phyloP scores from a whole-genome alignment of 2,797 vertebrate species.

The Siniperca undulata region DNA sequence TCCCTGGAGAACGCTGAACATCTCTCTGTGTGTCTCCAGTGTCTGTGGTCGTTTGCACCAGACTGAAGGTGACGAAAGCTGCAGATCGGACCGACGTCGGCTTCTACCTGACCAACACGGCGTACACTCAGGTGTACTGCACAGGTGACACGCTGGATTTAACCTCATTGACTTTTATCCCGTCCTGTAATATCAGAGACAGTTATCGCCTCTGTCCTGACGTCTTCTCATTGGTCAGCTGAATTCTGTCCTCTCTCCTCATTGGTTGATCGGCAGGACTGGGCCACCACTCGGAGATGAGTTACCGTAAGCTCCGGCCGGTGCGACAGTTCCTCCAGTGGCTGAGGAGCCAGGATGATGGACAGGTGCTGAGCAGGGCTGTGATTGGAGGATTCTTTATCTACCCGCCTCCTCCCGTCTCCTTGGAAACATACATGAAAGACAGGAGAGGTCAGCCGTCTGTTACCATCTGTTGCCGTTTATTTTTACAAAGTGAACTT shows the following conservation, averaged over 20 bases:
- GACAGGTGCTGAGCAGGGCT: conserved; percentile 73
- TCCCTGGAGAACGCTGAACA: too few relatives aligned
- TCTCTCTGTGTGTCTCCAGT: conserved; percentile 59
- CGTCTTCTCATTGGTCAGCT: not conserved
- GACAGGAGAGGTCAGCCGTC: conserved; percentile 65
- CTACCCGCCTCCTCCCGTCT: conserved; percentile 79
- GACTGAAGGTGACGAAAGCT: conserved; percentile 71
- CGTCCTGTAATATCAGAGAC: too few relatives aligned
- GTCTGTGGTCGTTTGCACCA: conserved; percentile 79
- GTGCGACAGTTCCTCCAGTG: conserved; percentile 80
- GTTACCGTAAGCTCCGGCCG: conserved; percentile 76
- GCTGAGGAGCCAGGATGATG: conserved; percentile 77
- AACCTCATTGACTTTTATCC: too few relatives aligned
- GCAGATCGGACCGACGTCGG: not conserved
- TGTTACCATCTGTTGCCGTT: rapidly evolving
- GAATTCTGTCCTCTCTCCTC: not conserved
- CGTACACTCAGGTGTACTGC: conserved; percentile 81
- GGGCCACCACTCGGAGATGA: conserved; percentile 80
- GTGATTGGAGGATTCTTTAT: conserved; percentile 84
- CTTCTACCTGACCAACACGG: conserved; percentile 80
- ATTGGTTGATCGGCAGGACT: conserved; percentile 53
- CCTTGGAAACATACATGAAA: conserved; percentile 80
- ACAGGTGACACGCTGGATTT: conserved; percentile 57
- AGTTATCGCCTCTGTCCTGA: not conserved
- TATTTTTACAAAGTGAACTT: not conserved